Evolutionary conservation across 2,797 vertebrate genomes (phyloP).

Genomic region (Aselliscus stoliczkanus): DNA sequence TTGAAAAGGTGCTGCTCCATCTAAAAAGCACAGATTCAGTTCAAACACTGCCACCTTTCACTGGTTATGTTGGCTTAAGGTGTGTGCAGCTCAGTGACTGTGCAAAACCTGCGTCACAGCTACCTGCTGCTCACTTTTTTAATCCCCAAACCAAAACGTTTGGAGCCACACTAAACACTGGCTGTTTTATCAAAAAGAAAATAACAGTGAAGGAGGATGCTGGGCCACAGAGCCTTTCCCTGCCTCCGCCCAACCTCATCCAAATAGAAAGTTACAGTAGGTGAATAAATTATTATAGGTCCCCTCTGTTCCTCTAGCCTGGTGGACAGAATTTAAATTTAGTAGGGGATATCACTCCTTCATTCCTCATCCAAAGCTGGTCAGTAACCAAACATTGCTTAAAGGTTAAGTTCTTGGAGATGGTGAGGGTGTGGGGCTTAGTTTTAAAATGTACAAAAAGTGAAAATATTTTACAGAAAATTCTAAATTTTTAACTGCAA

Average conservation of each 20-base stretch:
- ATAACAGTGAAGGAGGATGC: conserved; percentile 64
- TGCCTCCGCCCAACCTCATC: conserved; percentile 37
- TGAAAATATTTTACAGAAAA: conserved; percentile 26
- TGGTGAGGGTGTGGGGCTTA: not conserved
- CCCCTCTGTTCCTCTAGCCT: conserved; percentile 6
- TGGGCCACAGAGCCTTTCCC: conserved; percentile 47
- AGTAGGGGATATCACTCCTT: not conserved
- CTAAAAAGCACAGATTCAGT: conserved; percentile 85
- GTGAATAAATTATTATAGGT: not conserved
- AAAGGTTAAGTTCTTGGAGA: not conserved
- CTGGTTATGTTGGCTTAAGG: conserved; percentile 91
- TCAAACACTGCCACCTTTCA: conserved; percentile 96
- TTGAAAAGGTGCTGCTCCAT: conserved; percentile 84
- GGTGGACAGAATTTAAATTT: conserved; percentile 27
- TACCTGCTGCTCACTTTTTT: conserved; percentile 86
- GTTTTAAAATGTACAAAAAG: conserved; percentile 18
- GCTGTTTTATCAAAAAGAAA: conserved; percentile 79
- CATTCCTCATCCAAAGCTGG: not conserved
- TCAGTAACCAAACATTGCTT: not conserved
- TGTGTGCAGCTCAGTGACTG: conserved; percentile 89
- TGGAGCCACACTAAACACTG: conserved; percentile 78
- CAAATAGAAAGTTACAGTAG: not conserved
- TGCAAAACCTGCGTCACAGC: conserved; percentile 94
- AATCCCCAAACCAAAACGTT: conserved; percentile 52
- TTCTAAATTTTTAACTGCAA: not conserved